phyloP scores from a whole-genome alignment of 1,140 invertebrate species.

The Nomia melanderi region DNA sequence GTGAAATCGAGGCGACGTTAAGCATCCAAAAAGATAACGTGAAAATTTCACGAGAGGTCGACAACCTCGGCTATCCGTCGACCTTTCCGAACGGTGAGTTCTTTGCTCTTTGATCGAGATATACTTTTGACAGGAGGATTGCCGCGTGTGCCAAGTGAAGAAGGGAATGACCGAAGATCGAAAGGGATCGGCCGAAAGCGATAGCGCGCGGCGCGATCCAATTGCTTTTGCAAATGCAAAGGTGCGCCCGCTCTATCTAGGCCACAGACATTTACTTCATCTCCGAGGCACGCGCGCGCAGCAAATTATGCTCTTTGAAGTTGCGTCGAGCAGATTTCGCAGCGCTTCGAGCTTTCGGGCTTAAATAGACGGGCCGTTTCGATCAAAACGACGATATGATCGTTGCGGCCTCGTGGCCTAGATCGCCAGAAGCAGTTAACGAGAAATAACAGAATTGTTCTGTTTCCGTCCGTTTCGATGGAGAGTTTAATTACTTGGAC shows the following conservation, averaged over 20 bases:
- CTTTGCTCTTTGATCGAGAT: conserved; percentile 52
- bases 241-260: no score
- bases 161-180: conserved; percentile 49
- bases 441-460: no score
- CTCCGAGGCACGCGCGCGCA: no score
- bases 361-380: no score
- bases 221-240: no score
- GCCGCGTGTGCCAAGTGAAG: conserved; percentile 42
- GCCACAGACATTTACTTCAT: no score
- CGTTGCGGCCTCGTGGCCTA: background rate
- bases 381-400: background rate
- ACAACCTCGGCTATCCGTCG: conserved; percentile 5
- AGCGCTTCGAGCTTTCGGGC: background rate
- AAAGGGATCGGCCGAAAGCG: conserved; percentile 41
- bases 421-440: background rate
- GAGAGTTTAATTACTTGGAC: conserved; percentile 30
- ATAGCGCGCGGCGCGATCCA: background rate
- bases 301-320: background rate
- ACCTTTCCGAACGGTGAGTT: conserved; percentile 24
- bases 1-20: no score
- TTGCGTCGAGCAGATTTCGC: background rate
- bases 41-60: background rate
- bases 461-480: background rate
- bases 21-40: no score
- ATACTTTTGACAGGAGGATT: conserved; percentile 35